These are phyloP conservation scores for Drosophila parthenogenetica DNA, from an alignment of 2,888 invertebrate genomes.

Conservation along the genomic window DNA sequence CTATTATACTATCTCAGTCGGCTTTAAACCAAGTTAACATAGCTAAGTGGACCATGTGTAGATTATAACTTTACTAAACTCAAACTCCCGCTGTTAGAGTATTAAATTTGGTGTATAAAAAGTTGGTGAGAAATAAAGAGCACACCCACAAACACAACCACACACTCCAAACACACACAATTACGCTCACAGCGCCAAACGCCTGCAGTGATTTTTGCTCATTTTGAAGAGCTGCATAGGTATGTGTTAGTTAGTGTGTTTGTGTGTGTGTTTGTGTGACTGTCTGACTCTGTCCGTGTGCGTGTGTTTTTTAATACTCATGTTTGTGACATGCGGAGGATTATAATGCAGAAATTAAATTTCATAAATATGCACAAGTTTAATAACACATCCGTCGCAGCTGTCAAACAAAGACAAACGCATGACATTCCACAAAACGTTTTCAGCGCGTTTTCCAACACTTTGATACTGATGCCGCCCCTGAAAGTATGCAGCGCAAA, in stretches of 20 bases:
- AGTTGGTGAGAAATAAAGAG: slow-evolving; percentile 14
- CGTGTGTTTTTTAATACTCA: slow-evolving; percentile 3
- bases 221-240: slow-evolving; percentile 36
- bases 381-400: slow-evolving; percentile 55
- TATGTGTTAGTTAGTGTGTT: not conserved
- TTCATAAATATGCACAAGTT: slow-evolving; percentile 71
- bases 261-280: no score
- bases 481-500: slow-evolving; percentile 16
- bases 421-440: slow-evolving; percentile 15
- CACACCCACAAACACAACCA: not conserved
- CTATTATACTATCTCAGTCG: no score
- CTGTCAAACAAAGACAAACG: slow-evolving; percentile 44
- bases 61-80: not conserved
- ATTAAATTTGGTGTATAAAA: slow-evolving; percentile 5
- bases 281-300: not conserved
- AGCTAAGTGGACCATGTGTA: not conserved
- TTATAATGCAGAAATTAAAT: slow-evolving; percentile 68
- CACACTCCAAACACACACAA: not conserved
- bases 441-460: slow-evolving; percentile 23
- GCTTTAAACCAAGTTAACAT: no score
- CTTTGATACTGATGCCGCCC: not conserved
- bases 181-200: slow-evolving; percentile 21
- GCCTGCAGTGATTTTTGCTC: slow-evolving; percentile 69
- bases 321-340: slow-evolving; percentile 31
- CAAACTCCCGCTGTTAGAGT: not conserved